Conservation (phyloP, 1,140 invertebrate species). For the Sitobion miscanthi region DNA sequence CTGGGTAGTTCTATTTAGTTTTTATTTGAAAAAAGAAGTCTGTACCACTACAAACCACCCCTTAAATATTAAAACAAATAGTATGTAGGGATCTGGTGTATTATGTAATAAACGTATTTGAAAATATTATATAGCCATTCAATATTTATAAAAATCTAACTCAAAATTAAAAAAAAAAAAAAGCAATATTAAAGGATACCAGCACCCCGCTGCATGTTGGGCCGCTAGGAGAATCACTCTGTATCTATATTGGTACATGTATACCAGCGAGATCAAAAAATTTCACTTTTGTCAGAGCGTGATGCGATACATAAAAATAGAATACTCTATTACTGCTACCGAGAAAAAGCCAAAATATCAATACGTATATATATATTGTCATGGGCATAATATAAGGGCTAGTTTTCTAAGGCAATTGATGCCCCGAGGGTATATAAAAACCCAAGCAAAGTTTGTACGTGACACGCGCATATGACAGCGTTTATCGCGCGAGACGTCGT, state of each 20-base stretch:
- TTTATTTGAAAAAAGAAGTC: background rate
- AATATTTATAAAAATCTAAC: background rate
- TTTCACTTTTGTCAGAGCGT: background rate
- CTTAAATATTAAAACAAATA: background rate
- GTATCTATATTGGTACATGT: background rate
- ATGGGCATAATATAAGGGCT: background rate
- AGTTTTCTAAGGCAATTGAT: constrained; percentile 4
- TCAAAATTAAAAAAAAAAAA: background rate
- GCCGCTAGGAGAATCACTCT: background rate
- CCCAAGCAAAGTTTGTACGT: constrained; percentile 36
- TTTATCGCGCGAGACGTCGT: background rate
- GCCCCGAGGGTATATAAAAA: constrained; percentile 32
- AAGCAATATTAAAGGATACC: background rate
- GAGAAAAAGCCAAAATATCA: background rate
- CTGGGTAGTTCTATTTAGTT: background rate
- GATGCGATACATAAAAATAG: constrained; percentile 14
- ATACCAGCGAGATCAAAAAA: background rate
- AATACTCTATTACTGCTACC: background rate
- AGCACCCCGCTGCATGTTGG: too few species aligned
- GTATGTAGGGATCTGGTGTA: too few species aligned
- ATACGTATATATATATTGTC: background rate
- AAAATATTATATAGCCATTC: background rate
- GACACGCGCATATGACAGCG: background rate
- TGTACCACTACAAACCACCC: background rate
- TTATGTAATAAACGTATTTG: background rate